A percentile compares a stretch with the other conserved stretches of the same genome.
These are phyloP conservation scores for Spheniscus humboldti DNA, from an alignment of 2,797 vertebrate species.

Conservation along the genomic window DNA sequence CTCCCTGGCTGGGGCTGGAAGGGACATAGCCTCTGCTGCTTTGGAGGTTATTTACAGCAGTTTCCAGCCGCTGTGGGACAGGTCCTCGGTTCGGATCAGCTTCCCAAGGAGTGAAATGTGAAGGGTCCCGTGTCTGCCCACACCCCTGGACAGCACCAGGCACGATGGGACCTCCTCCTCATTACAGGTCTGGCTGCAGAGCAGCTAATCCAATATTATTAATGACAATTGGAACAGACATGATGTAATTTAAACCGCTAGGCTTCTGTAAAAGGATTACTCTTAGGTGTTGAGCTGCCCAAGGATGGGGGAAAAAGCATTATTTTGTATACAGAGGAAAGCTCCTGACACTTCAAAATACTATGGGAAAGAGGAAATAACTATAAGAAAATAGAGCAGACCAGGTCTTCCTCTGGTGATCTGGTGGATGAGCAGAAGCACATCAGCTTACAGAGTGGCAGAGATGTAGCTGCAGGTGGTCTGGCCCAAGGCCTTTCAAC, in stretches of 20 bases:
- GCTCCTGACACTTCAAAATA: background rate
- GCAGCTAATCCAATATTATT: background rate
- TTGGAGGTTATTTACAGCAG: background rate
- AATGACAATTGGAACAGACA: background rate
- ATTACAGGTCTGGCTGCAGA: background rate
- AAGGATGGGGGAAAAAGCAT: background rate
- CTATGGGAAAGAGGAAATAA: background rate
- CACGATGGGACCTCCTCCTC: background rate
- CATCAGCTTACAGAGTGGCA: background rate
- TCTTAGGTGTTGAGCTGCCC: background rate
- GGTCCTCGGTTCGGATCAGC: background rate
- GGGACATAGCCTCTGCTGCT: background rate
- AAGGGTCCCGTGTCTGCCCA: background rate
- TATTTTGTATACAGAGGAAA: background rate
- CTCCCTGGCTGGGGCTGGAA: background rate
- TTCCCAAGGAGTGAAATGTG: background rate
- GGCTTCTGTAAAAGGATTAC: background rate
- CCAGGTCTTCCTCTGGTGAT: background rate
- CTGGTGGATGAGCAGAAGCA: background rate
- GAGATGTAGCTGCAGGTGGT: background rate
- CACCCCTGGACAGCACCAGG: background rate
- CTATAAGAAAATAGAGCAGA: background rate
- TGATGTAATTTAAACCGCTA: background rate
- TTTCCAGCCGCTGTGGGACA: background rate
- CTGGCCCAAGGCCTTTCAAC: background rate